phyloP scores from a whole-genome alignment of 1,140 invertebrate species.

The Phocides pigmalion region DNA sequence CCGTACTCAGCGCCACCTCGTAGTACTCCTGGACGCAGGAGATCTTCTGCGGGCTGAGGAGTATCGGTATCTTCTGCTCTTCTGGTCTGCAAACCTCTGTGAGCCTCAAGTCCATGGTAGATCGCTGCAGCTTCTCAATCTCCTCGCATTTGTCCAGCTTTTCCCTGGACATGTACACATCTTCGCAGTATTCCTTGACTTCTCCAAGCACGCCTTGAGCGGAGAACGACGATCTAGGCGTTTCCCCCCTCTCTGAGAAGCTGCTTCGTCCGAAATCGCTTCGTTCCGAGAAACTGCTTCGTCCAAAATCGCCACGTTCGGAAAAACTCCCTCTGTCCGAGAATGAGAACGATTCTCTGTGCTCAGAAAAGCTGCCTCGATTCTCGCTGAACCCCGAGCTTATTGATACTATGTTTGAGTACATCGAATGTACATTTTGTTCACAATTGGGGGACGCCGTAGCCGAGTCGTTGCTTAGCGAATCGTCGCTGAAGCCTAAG shows the following conservation, averaged over 20 bases:
- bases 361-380: constrained; percentile 77
- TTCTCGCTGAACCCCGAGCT: constrained; percentile 82
- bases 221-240: constrained; percentile 78
- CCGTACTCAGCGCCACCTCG: constrained; percentile 90
- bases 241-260: constrained; percentile 79
- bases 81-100: constrained; percentile 70
- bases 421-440: constrained; percentile 79
- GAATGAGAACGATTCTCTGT: constrained; percentile 79
- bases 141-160: constrained; percentile 72
- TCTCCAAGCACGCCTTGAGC: constrained; percentile 76
- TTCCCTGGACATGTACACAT: constrained; percentile 68
- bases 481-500: constrained; percentile 88
- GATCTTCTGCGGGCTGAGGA: constrained; percentile 70
- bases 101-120: constrained; percentile 77
- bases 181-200: constrained; percentile 72
- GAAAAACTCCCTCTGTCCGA: constrained; percentile 80
- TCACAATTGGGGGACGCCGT: constrained; percentile 79
- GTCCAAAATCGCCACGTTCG: constrained; percentile 73
- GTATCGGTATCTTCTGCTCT: constrained; percentile 72
- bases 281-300: constrained; percentile 74
- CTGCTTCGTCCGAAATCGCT: constrained; percentile 75
- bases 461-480: constrained; percentile 85
- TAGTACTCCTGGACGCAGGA: constrained; percentile 83
- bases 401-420: constrained; percentile 79
- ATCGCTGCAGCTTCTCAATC: constrained; percentile 74